These are phyloP conservation scores for Bergia sp. DNA, from an alignment of 92 coral and sea anemone genomes.

Conservation along the genomic window DNA sequence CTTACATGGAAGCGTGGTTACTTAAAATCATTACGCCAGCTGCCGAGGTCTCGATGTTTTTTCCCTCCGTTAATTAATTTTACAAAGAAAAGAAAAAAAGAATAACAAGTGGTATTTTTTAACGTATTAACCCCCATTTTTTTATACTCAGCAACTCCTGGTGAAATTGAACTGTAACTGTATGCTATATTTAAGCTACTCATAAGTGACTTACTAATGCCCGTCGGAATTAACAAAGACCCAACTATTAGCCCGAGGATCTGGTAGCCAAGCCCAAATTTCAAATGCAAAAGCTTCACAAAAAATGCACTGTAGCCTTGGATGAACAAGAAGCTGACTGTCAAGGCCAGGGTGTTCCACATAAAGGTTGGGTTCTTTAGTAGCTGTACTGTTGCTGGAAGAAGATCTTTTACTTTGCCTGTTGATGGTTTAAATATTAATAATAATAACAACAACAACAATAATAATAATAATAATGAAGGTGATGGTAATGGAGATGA, in stretches of 20 bases:
- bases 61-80: too few species aligned
- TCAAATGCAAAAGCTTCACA: conserved; percentile 33
- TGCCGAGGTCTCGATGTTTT: background rate
- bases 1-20: too few species aligned
- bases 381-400: conserved; percentile 40
- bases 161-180: background rate
- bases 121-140: background rate
- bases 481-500: too few species aligned
- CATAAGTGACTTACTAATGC: conserved; percentile 7
- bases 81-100: background rate
- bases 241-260: conserved; percentile 28
- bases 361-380: conserved; percentile 50
- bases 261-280: conserved; percentile 37
- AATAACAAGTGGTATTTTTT: background rate
- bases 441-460: too few species aligned
- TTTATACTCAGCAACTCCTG: background rate
- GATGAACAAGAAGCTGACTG: conserved; percentile 33
- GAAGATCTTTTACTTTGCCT: conserved; percentile 34
- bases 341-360: conserved; percentile 49
- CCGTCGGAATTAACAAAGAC: background rate
- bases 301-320: conserved; percentile 20
- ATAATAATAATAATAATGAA: too few species aligned
- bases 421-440: background rate
- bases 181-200: too few species aligned
- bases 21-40: too few species aligned